Evolutionary conservation across 2,113 vertebrate species (phyloP), one percentile per base, ranked within the genome.

Genomic region (Oceanites oceanicus): DNA sequence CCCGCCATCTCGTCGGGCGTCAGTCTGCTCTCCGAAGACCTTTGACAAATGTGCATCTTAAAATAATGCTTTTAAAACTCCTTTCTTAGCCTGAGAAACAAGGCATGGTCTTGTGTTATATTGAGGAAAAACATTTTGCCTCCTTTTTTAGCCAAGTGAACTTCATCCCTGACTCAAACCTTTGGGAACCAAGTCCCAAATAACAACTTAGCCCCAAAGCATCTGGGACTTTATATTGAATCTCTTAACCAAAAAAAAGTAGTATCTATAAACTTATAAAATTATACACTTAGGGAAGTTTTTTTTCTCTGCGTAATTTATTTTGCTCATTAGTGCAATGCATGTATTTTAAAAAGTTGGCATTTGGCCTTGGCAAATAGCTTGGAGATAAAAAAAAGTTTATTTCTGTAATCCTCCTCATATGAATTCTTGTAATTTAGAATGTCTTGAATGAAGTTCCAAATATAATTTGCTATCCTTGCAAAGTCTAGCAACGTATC

Each of bases 331-430:
- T 89, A 91, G 76, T 59, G 53, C 52, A 95, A 75, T 79, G 58
- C 61, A 7, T 53, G 13, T 68, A 8, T 49, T 89, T 92, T 15
- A 52, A 89, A 79, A 91, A 91, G 45, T 89, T 92, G 86, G 89
- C 86, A 68, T 85, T 93, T 94, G 92, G 83, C 91, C 92, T 94
- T 49, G 88, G 61, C 86, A 94, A 72, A 94, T 91, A 92, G 80
- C 92, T 96, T 34, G 47, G 56, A 78, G 92, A 53, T 71, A 72
- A 92, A 91, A 85, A 70, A 13, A 90, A 76, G 77, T 82, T 72
- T 87, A 70, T 87, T 91, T 77, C 84, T 66, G 6, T 92, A 91
- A 82, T 95, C 86, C 84, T 85, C 38, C 74, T 82, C 75, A 2
- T 49, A 65, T 58, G 62, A 89, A 62, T 88, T 87, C 79, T 47